Base-by-base conservation (phyloP, 2,888 invertebrate genomes). In the Andrena fulva region DNA sequence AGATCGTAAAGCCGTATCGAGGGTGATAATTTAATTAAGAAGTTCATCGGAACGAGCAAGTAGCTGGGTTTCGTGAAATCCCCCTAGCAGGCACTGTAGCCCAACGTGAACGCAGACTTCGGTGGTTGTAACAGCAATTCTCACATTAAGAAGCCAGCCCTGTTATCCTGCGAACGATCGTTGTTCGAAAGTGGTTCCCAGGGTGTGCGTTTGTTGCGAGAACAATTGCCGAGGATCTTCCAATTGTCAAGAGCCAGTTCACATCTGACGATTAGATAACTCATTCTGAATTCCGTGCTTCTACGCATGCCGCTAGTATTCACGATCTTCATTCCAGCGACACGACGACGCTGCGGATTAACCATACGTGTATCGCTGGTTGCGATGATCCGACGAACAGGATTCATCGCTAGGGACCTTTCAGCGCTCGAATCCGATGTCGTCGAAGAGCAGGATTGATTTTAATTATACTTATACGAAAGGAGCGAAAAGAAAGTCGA, bases 171-270 rank as follows among this genome's bases (percentile, higher is more conserved):
- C 12, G 63, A 83, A 62, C 54, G 73, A 82, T 82, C 82, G 42
- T 60, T 73, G 33, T 71, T 82, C 35, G 72, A 82, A 67, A 82
- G 77, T 56, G 60, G 56, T 82, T 82, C 83, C 77, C 83, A 83
- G 73, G 73, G 42, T 5, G n/a, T 4, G 68, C 42, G 64, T 77
- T 70, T 83, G 66, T 83, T 70, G 20, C 31, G 42, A 35, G 66
- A 82, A 82, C 73, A 77, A 74, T 83, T 31, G 56, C 31, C 74
- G 77, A 54, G 83, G 56, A 82, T 83, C 83, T 77, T 77, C 82
- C 77, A 70, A 83, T 83, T 83, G 83, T 83, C 67, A 60, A 70
- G 77, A 82, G 82, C 73, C 77, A 73, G 66, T 83, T 82, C 82
- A 70, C 83, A 67, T 82, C 67, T 69, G 48, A 72, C 77, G 72